These are phyloP conservation scores for Strigamia maritima DNA, from an alignment of 2,888 invertebrate genomes.

Conservation along the genomic window DNA sequence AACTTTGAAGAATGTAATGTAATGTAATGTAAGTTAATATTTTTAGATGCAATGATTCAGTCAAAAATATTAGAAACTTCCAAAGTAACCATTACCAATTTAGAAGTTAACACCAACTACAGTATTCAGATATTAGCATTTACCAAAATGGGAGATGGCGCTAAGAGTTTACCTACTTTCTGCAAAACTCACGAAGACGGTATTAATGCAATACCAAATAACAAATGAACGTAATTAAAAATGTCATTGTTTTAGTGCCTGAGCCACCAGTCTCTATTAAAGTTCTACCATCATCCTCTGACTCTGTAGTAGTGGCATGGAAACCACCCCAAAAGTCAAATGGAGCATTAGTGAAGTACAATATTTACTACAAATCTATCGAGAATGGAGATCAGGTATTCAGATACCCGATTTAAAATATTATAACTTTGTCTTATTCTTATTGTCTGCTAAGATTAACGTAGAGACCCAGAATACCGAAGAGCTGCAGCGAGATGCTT, in stretches of 20 bases:
- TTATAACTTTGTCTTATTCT: too few species aligned
- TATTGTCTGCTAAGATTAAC: too few species aligned
- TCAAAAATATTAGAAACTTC: not conserved
- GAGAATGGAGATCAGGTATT: not conserved
- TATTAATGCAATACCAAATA: slow-evolving; percentile 48
- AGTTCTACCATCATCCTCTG: slow-evolving; percentile 73
- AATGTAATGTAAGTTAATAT: too few species aligned
- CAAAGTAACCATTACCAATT: slow-evolving; percentile 42
- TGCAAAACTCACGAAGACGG: slow-evolving; percentile 83
- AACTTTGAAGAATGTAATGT: too few species aligned
- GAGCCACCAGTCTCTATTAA: slow-evolving; percentile 82
- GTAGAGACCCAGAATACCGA: too few species aligned
- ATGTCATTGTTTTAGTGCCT: slow-evolving; percentile 64
- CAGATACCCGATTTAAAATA: too few species aligned
- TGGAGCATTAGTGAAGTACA: slow-evolving; percentile 76
- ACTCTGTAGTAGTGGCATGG: too few species aligned
- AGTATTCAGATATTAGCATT: slow-evolving; percentile 74
- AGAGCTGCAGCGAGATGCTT: too few species aligned
- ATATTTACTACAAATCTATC: slow-evolving; percentile 60
- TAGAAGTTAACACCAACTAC: slow-evolving; percentile 82
- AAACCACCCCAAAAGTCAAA: too few species aligned
- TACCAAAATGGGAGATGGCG: too few species aligned
- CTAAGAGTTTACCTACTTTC: slow-evolving; percentile 70
- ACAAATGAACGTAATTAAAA: too few species aligned
- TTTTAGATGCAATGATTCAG: not conserved